Conservation (phyloP, 2,888 invertebrate species). For the Hypena proboscidalis region DNA sequence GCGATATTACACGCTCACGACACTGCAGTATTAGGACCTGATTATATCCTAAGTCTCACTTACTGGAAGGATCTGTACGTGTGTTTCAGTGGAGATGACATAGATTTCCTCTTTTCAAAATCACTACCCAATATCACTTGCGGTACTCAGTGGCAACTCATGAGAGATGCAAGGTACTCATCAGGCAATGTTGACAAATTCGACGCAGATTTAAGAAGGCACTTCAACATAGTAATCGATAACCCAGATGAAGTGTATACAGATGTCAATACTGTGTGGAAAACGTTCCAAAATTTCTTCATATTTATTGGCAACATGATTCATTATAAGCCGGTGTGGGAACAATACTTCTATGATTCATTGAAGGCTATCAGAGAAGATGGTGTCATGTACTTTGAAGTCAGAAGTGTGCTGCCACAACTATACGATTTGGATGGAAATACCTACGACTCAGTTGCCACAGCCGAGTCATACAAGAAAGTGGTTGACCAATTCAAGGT, state of each 20-base stretch:
- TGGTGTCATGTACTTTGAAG: slow-evolving; percentile 89
- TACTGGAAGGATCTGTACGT: slow-evolving; percentile 86
- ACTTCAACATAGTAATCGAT: slow-evolving; percentile 83
- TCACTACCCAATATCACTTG: slow-evolving; percentile 51
- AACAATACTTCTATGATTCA: slow-evolving; percentile 87
- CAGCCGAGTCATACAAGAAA: slow-evolving; percentile 83
- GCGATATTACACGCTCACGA: slow-evolving; percentile 89
- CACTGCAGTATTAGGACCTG: slow-evolving; percentile 85
- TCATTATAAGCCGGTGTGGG: slow-evolving; percentile 87
- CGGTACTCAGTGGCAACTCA: slow-evolving; percentile 73
- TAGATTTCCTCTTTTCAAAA: slow-evolving; percentile 62
- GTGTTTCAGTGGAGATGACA: slow-evolving; percentile 65
- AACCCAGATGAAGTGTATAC: slow-evolving; percentile 75
- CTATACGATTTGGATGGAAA: slow-evolving; percentile 89
- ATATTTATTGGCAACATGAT: slow-evolving; percentile 78
- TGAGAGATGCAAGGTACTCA: slow-evolving; percentile 75
- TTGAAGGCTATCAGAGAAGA: slow-evolving; percentile 87
- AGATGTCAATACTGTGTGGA: slow-evolving; percentile 83
- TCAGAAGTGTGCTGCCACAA: slow-evolving; percentile 86
- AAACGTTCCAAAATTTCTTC: too few species aligned
- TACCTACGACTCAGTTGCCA: slow-evolving; percentile 77
- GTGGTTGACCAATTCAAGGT: slow-evolving; percentile 83
- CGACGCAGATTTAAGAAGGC: slow-evolving; percentile 78
- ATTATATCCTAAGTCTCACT: slow-evolving; percentile 87
- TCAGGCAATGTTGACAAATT: slow-evolving; percentile 77